Evolutionary conservation across 1,140 invertebrate species (phyloP), one percentile per base, ranked within the genome.

Genomic region (Polypedilum pembai): DNA sequence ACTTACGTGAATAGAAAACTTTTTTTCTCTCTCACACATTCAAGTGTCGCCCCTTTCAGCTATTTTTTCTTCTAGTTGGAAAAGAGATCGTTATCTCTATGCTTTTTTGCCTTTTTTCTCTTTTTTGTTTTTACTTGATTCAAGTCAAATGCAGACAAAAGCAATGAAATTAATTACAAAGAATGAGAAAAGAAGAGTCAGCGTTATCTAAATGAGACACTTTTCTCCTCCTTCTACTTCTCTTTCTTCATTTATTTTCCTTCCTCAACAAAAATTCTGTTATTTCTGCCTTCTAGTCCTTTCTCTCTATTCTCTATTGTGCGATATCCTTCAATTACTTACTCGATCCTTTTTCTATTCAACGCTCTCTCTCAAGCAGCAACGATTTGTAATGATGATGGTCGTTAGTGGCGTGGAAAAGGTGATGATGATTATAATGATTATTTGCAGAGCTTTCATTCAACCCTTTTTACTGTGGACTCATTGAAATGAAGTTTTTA

Each of bases 131-230:
- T 41, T 41, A 7, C 10, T 56, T 56, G 45, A 56, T 56, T 56
- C 45, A 56, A 56, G 45, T 56, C 45, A 56, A 56, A 56, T 56
- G 45, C 45, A 56, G 45, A 56, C 45, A 56, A 56, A 56, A 56
- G 45, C 45, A 56, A 56, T 56, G 45, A 56, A 56, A 56, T 56
- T 56, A 56, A 56, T 56, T 56, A 56, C 45, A 56, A n/a, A 56
- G 45, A n/a, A 56, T 33, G 24, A 33, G 24, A n/a, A 56, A n/a
- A 56, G 10, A 45, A 15, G 15, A 56, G 45, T 56, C 45, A 56
- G 45, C 45, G 45, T 56, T 56, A 56, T 56, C 45, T 56, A 56
- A 56, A 56, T 56, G 45, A 56, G 45, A 56, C 45, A 56, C 45
- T 56, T 56, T 56, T 56, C 45, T 56, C n/a, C n/a, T n/a, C 45